phyloP scores from a whole-genome alignment of 2,797 vertebrate species.

The Acanthurus lineatus region DNA sequence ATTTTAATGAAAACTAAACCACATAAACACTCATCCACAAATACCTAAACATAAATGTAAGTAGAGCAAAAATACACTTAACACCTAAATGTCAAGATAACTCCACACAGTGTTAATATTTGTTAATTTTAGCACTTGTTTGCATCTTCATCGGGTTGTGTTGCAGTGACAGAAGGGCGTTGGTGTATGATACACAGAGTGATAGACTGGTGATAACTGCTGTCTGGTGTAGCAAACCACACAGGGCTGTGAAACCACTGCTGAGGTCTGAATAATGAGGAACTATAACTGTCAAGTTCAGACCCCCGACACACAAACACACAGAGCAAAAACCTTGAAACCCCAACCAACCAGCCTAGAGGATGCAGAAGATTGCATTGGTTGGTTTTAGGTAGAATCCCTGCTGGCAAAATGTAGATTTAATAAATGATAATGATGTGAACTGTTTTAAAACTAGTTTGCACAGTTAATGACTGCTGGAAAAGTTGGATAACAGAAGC shows the following conservation, averaged over 20 bases:
- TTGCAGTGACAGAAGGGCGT: conserved; percentile 29
- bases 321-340: conserved; percentile 6
- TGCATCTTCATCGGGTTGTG: conserved; percentile 35
- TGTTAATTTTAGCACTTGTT: conserved; percentile 14
- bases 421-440: neutral
- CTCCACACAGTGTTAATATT: too few relatives aligned
- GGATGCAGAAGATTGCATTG: neutral
- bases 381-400: conserved; percentile 26
- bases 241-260: conserved; percentile 75
- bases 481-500: too few relatives aligned
- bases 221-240: conserved; percentile 73
- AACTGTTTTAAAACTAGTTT: neutral
- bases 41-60: too few relatives aligned
- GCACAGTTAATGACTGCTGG: conserved; percentile 12
- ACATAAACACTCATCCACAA: too few relatives aligned
- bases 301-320: conserved; percentile 36
- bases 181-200: conserved; percentile 21
- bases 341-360: neutral
- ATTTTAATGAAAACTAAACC: neutral
- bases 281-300: conserved; percentile 77
- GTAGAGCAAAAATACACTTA: neutral
- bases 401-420: conserved; percentile 4
- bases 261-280: conserved; percentile 78
- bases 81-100: neutral
- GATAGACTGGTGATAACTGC: conserved; percentile 75